Base-by-base conservation (phyloP, 2,113 vertebrate species). In the Poeciliopsis occidentalis region DNA sequence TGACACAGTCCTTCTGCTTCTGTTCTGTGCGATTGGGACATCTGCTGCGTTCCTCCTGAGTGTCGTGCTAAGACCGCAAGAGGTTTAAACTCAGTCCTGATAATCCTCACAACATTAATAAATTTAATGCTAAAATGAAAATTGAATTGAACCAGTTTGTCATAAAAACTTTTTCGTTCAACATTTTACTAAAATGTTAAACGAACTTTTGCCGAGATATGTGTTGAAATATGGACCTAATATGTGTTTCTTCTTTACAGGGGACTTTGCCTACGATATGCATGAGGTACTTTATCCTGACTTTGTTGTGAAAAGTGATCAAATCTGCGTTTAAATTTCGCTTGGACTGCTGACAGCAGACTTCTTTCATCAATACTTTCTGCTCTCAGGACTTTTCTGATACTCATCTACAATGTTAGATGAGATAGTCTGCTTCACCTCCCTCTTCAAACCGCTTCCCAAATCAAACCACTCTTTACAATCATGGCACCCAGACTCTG, bases 191-290 rank as follows among this genome's bases (percentile, higher is more conserved):
- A 29, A 66, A 24, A 57, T 17, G 27, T 60, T n/a, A n/a, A n/a
- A n/a, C 3, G 65, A 70, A 37, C 12, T 4, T n/a, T 3, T 26
- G 1, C 3, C 4, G 27, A 63, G 5, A 44, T 27, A 0, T 17
- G 41, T 71, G 61, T 2, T 82, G 73, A 83, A 60, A 29, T 32
- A 37, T 60, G 37, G 8, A 34, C 26, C 60, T 57, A 24, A 57
- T 57, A n/a, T 62, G 12, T 66, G 4, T 69, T 19, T 67, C 41
- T 88, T 29, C 81, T 78, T 90, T 85, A n/a, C 87, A 97, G 96
- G 96, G 69, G 96, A 96, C 85, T 97, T 97, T 89, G 96, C 96
- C 64, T 97, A 96, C 73, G 93, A 97, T 76, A 93, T 96, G 95
- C 82, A 97, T 76, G 89, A 95, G 95, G 95, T 96, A 89, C 66